Base-by-base conservation (phyloP, 2,113 vertebrate genomes). In the Lepisosteus osseus region DNA sequence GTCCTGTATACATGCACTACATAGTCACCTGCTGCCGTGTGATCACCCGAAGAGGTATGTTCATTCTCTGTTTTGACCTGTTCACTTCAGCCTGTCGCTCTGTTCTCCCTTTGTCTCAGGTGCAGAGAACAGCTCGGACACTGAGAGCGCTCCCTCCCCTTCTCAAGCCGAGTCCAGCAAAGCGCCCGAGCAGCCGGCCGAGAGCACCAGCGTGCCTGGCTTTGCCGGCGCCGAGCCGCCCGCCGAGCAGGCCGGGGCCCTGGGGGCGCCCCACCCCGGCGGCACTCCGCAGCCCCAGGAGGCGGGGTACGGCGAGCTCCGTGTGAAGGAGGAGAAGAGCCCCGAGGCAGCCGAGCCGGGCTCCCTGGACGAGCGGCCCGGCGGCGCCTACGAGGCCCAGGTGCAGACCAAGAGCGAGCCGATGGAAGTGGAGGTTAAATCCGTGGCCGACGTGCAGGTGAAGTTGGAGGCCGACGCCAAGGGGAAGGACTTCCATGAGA, bases 91-190 rank as follows among this genome's bases (percentile, higher is more conserved):
- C 73, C 41, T 17, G 66, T 4, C 67, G 8, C 29, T 72, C 11
- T 70, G 69, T 61, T 2, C 45, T 13, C 61, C 17, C n/a, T 7
- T 13, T 56, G 72, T 64, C 74, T 74, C 79, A 98, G 97, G 94
- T 84, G 95, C 92, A 63, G 96, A 99, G 82, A 97, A 99, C 87
- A 99, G 96, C 89, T 99, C 97, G 41, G 97, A 99, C 82, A 99
- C 97, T 69, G 97, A 99, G 89, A 99, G 97, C 71, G 97, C 97
- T 72, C 95, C 97, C 17, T 99, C 97, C 80, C 97, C 97, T 74
- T 94, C 95, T 77, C 94, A 95, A 82, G 84, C 90, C 44, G 96
- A 98, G 79, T 81, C 92, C 59, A 86, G 90, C 82, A 98, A 97
- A 88, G 84, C 92, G 3, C 78, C 80, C 0, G 95, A 97, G 70